Conservation (phyloP, 2,888 invertebrate genomes). For the Stenchaetothrips biformis region DNA sequence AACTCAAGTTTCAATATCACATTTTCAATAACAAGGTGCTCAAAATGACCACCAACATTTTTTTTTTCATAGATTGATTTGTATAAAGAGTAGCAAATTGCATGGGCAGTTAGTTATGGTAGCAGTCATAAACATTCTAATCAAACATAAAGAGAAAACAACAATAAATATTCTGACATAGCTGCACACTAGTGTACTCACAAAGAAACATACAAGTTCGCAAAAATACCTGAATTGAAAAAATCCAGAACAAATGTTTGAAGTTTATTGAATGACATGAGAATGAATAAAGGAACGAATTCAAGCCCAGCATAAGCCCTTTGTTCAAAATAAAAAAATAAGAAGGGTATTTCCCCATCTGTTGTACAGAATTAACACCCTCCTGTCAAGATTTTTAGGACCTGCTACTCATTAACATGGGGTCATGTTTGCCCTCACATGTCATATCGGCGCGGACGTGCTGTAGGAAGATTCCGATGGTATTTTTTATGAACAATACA, state of each 20-base stretch:
- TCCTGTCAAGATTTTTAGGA: too few species aligned
- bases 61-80: not conserved
- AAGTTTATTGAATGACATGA: too few species aligned
- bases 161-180: constrained; percentile 4
- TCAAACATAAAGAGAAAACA: not conserved
- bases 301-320: too few species aligned
- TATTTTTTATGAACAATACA: too few species aligned
- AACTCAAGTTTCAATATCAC: constrained; percentile 16
- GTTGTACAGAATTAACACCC: too few species aligned
- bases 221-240: not conserved
- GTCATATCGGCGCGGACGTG: too few species aligned
- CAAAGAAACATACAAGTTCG: not conserved
- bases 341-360: too few species aligned
- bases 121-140: constrained; percentile 9
- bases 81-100: not conserved
- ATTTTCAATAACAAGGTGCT: not conserved
- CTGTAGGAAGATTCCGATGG: too few species aligned
- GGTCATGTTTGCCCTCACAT: too few species aligned
- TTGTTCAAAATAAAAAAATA: too few species aligned
- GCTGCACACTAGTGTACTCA: constrained; percentile 1
- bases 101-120: not conserved
- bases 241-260: not conserved
- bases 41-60: constrained; percentile 1
- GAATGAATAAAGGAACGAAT: too few species aligned
- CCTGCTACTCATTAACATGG: too few species aligned